Conservation (phyloP, 30 jellyfish, hydroid and myxozoan genomes). For the Pelagia noctiluca region DNA sequence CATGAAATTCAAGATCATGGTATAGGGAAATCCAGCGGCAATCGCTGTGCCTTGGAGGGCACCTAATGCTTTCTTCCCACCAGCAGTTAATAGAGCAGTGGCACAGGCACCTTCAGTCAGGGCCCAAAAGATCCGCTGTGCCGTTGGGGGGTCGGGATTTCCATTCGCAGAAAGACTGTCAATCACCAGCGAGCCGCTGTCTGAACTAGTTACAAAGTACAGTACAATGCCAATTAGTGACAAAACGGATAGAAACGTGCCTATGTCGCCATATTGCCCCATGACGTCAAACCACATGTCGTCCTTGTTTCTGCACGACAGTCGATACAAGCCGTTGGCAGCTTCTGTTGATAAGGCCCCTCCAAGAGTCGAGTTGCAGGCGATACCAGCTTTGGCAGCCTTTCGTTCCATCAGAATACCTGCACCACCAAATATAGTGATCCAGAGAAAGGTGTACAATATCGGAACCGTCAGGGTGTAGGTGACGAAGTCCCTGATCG, state of each 20-base stretch:
- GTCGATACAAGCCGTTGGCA: constrained; percentile 8
- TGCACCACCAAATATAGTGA: constrained; percentile 93
- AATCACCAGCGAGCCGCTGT: too few relatives aligned
- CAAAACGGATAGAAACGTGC: too few relatives aligned
- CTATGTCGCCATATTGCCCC: too few relatives aligned
- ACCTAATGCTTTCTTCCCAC: constrained; percentile 59
- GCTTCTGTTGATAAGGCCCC: constrained; percentile 16
- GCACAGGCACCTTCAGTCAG: too few relatives aligned
- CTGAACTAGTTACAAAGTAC: too few relatives aligned
- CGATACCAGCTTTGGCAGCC: constrained; percentile 76
- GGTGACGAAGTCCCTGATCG: constrained; percentile 82
- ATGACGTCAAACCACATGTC: too few relatives aligned
- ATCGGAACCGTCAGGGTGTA: constrained; percentile 88
- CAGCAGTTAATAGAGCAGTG: constrained; percentile 68
- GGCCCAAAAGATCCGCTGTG: too few relatives aligned
- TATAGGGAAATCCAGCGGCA: constrained; percentile 77
- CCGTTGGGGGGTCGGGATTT: too few relatives aligned
- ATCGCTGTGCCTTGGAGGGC: constrained; percentile 74
- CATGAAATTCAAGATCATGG: constrained; percentile 72
- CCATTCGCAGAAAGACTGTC: too few relatives aligned
- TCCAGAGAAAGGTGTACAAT: constrained; percentile 81
- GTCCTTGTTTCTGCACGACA: constrained; percentile 77
- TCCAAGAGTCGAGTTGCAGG: constrained; percentile 44
- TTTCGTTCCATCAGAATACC: constrained; percentile 81
- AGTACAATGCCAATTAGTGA: too few relatives aligned